Base-by-base conservation (phyloP, 2,797 vertebrate species). In the Acanthis flammea region DNA sequence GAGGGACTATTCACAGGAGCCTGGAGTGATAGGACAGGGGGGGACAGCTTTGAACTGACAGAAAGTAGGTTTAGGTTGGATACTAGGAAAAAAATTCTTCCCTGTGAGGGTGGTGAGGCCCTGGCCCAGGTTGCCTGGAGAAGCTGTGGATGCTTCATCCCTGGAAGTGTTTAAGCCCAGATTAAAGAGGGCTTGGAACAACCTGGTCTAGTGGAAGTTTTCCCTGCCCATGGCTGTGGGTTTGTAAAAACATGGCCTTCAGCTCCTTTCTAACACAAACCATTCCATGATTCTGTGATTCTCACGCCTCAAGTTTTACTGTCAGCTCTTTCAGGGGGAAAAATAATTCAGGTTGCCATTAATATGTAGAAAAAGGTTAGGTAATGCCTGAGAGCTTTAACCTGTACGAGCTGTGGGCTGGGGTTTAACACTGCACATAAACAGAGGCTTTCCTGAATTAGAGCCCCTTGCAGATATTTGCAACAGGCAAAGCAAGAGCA, bases 201-300 rank as follows among this genome's bases (percentile, higher is more conserved):
- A 31, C 22, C 12, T 71, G 51, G 10, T 0, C 0, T 4, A 3
- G 30, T 58, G 51, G 10, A 65, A 45, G 2, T 2, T 51, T 22
- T 65, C 39, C 30, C 10, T 70, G 6, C 10, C 10, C 17, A 3
- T 31, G 10, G 18, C 12, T 25, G 11, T 10, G 12, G 1, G 7
- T 5, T 27, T 83, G 28, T 41, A 51, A 71, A 6, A 24, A 7
- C 2, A 6, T 44, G 24, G 2, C 3, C 6, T 70, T 57, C 7
- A 16, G 2, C 4, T 63, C 50, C 19, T 7, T 71, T 27, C 12
- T 37, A 71, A 27, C 12, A 15, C 58, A 89, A 41, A 35, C 10
- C 22, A 19, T 14, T 71, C 33, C 23, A 12, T 12, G 44, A 12
- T 22, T 51, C 45, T 61, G 7, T 62, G 35, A 55, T 84, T 83